phyloP scores from a whole-genome alignment of 2,888 invertebrate genomes.

The Neelides folsomi region DNA sequence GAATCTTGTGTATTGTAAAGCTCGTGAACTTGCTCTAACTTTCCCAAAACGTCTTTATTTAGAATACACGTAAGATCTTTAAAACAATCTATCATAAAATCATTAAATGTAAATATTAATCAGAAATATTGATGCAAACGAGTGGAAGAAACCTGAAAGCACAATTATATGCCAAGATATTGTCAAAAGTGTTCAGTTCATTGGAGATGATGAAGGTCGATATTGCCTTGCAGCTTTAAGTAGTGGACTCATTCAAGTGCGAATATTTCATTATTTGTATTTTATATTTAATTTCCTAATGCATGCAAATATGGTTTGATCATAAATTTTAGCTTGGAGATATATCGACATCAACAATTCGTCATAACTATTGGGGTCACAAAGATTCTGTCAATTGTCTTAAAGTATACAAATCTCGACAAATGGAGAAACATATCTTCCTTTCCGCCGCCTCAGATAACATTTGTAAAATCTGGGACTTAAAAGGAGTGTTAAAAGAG shows the following conservation, averaged over 20 bases:
- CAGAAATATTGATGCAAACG: conserved; percentile 19
- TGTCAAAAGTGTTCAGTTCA: conserved; percentile 39
- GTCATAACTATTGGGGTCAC: conserved; percentile 42
- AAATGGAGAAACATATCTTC: conserved; percentile 36
- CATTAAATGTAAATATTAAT: conserved; percentile 1
- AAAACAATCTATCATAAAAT: no score
- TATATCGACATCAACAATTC: conserved; percentile 39
- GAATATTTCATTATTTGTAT: conserved; percentile 10
- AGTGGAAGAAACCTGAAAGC: conserved; percentile 27
- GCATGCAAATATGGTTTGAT: no score
- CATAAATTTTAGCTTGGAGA: conserved; percentile 46
- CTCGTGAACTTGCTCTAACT: conserved; percentile 43
- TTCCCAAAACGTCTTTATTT: conserved; percentile 47
- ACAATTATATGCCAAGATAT: conserved; percentile 24
- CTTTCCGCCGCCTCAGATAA: conserved; percentile 49
- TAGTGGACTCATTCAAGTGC: conserved; percentile 41
- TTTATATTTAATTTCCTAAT: no score
- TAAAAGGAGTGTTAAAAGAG: conserved; percentile 36
- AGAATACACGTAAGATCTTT: conserved; percentile 45
- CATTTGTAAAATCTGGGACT: conserved; percentile 47
- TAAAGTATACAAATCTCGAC: conserved; percentile 34
- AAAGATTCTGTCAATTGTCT: conserved; percentile 42
- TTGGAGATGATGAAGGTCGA: conserved; percentile 38
- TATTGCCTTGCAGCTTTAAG: conserved; percentile 42
- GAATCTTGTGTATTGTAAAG: conserved; percentile 47